Base-by-base conservation (phyloP, 2,797 vertebrate species). In the Cichlasoma orientale region DNA sequence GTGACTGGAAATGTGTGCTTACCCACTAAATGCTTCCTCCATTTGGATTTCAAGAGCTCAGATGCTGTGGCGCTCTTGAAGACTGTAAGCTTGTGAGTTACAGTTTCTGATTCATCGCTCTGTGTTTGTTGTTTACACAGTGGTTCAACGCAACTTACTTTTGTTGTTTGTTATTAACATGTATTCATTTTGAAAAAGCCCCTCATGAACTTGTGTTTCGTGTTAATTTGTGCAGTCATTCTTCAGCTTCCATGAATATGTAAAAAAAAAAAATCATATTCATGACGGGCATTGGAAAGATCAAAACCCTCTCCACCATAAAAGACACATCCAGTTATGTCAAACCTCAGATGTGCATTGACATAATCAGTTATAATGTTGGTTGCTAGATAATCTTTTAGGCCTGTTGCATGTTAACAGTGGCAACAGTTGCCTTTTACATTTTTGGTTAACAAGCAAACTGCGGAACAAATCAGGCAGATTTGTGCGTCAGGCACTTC, bases 81-180 rank as follows among this genome's bases (percentile, higher is more conserved):
- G 82, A 80, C 89, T 92, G 90, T 91, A 91, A 91, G n/a, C 81
- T 86, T 11, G 19, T 5, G 9, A 56, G 75, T 84, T 87, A 90
- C 91, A 86, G 88, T 90, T 74, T 79, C 36, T 71, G 14, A 38
- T 77, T 66, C 21, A 44, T 55, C 56, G 16, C 21, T 11, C 7
- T 16, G 23, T 87, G 3, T 72, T 68, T 74, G 9, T 83, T 11
- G 19, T 75, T 57, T 71, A 19, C 57, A 80, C 47, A 29, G 70
- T 29, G 56, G 52, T 88, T 87, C 59, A 41, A 3, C 50, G 16
- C 90, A 38, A 74, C 47, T 47, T 71, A 23, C 56, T 80, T 77
- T 73, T 83, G 52, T 53, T 77, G 71, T 86, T 83, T 70, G 57
- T 89, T 85, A 63, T 79, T 72, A 68, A 68, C 78, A 12, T 21